phyloP scores from a whole-genome alignment of 2,113 vertebrate species.

The Guaruba guarouba region DNA sequence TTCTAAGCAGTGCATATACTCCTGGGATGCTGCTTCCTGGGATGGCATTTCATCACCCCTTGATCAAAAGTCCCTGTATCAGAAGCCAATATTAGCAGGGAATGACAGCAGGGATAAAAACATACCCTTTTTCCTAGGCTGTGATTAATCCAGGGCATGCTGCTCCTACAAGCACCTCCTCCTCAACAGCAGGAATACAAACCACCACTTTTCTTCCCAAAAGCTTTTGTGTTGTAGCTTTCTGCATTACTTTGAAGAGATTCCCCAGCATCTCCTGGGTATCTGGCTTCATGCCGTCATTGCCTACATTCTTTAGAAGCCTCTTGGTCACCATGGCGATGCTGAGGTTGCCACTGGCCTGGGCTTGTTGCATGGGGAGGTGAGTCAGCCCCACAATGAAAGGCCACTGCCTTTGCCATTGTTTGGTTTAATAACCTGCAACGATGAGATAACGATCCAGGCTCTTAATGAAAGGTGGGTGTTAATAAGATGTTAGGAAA shows the following conservation, averaged over 20 bases:
- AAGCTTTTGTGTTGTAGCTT: background rate
- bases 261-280: background rate
- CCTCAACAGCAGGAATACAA: background rate
- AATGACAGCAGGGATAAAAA: background rate
- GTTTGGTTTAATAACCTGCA: conserved; percentile 44
- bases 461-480: conserved; percentile 38
- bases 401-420: conserved; percentile 29
- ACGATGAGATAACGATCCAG: conserved; percentile 35
- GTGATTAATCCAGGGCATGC: background rate
- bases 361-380: background rate
- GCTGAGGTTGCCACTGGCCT: background rate
- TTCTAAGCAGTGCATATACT: background rate
- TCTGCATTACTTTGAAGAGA: background rate
- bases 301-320: background rate
- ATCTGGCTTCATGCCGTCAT: background rate
- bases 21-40: background rate
- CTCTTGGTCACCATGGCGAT: background rate
- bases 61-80: background rate
- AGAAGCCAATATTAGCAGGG: background rate
- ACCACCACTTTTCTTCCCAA: background rate
- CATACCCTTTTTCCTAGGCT: background rate
- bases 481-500: conserved; percentile 40
- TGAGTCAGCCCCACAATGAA: conserved; percentile 31
- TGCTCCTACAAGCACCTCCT: background rate
- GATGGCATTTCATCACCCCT: background rate